These are phyloP conservation scores for Drosophila diplacantha DNA, from an alignment of 2,888 invertebrate species.

Conservation along the genomic window DNA sequence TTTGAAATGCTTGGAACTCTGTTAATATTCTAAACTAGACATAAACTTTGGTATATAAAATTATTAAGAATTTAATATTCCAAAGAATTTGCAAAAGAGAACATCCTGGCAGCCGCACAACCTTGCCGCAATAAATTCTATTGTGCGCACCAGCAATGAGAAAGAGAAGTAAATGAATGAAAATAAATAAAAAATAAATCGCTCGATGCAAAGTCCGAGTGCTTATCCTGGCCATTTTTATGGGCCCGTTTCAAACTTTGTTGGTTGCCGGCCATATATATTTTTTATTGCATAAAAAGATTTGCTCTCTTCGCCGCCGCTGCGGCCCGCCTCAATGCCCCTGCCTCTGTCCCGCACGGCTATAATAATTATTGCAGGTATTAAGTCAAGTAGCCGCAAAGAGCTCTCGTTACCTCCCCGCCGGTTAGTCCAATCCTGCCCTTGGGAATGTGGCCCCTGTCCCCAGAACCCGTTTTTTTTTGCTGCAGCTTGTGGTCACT, in stretches of 20 bases:
- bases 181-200: conserved; percentile 55
- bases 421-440: conserved; percentile 25
- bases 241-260: conserved; percentile 50
- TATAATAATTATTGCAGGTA: conserved; percentile 71
- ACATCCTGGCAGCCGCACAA: conserved; percentile 1
- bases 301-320: conserved; percentile 9
- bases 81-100: conserved; percentile 2
- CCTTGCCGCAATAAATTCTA: conserved; percentile 52
- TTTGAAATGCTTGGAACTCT: not conserved
- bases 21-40: too few relatives aligned
- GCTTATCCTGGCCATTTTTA: conserved; percentile 66
- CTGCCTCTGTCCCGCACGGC: conserved; percentile 52
- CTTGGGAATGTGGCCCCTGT: conserved; percentile 21
- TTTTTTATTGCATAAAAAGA: conserved; percentile 39
- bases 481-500: conserved; percentile 24
- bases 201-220: conserved; percentile 69
- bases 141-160: conserved; percentile 42
- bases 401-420: conserved; percentile 38
- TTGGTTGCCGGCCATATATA: conserved; percentile 34
- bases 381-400: conserved; percentile 71
- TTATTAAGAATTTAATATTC: not conserved
- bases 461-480: conserved; percentile 23
- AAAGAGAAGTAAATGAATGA: conserved; percentile 32
- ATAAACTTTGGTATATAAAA: not conserved
- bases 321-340: not conserved